Conservation (phyloP, 2,113 vertebrate genomes). For the Chloropsis hardwickii region DNA sequence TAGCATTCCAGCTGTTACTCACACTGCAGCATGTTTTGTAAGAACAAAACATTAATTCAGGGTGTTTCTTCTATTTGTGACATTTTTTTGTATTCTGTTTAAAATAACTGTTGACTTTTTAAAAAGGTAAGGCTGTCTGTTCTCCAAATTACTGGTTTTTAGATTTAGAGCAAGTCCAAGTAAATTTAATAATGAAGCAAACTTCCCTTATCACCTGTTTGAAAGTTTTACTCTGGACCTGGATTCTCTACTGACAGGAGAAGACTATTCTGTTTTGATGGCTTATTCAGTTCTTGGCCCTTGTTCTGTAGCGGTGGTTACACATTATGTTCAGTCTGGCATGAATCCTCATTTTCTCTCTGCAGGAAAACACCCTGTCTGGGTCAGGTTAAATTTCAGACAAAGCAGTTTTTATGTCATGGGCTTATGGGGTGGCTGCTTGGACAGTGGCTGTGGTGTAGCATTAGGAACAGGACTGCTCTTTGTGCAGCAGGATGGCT, state of each 20-base stretch:
- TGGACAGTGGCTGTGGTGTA: background rate
- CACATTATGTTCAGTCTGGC: background rate
- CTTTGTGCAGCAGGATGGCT: background rate
- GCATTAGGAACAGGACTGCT: background rate
- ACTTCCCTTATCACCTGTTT: background rate
- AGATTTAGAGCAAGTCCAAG: background rate
- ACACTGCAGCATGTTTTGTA: background rate
- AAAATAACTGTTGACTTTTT: background rate
- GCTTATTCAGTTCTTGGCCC: background rate
- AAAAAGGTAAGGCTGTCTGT: background rate
- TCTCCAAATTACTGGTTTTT: background rate
- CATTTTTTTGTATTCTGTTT: background rate
- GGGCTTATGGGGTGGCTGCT: background rate
- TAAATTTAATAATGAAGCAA: background rate
- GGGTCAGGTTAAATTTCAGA: background rate
- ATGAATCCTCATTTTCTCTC: background rate
- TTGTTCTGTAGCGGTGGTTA: background rate
- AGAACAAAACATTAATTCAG: background rate
- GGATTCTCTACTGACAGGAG: background rate
- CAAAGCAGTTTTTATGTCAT: background rate
- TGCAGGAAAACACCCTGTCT: background rate
- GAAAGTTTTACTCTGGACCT: background rate
- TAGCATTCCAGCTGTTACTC: background rate
- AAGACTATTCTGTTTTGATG: background rate
- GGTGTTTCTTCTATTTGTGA: background rate